Percentiles rank a stretch among this genome's conserved stretches.
Conservation (phyloP, 1,140 invertebrate species). For the Plectrocnemia conspersa region DNA sequence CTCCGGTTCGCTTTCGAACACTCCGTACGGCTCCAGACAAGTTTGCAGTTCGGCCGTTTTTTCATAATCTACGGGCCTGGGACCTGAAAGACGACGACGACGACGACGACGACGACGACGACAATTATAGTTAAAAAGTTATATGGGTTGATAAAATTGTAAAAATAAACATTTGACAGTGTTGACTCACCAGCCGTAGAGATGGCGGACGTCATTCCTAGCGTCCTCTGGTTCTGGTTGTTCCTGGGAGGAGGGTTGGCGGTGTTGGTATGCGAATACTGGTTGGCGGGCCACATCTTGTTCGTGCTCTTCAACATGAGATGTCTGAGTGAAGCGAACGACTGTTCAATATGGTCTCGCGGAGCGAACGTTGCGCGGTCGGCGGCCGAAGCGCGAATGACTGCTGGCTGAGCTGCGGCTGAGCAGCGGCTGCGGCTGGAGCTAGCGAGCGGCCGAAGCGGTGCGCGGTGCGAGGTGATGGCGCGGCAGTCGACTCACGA, state of each 20-base stretch:
- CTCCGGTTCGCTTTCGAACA: conserved; percentile 89
- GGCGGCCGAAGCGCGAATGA: not conserved
- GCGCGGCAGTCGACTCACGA: not conserved
- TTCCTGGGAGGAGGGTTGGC: conserved; percentile 47
- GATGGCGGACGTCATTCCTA: conserved; percentile 93
- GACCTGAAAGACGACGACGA: conserved; percentile 50
- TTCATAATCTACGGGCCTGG: conserved; percentile 78
- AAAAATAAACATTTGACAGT: conserved; percentile 2
- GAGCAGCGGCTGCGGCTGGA: not conserved
- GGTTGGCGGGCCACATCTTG: conserved; percentile 49
- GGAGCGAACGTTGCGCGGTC: not conserved
- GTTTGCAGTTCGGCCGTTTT: conserved; percentile 80
- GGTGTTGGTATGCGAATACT: conserved; percentile 47
- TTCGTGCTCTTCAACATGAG: not conserved
- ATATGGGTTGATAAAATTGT: not conserved
- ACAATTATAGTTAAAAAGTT: not conserved
- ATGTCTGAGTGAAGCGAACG: too few species aligned
- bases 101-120: too few species aligned
- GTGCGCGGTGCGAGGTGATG: not conserved
- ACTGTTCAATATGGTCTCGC: too few species aligned
- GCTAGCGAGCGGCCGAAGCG: not conserved
- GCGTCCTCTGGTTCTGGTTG: conserved; percentile 44
- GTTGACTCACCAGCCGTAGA: conserved; percentile 62
- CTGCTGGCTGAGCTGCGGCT: not conserved
- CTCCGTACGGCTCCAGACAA: conserved; percentile 78